Conservation (phyloP, 2,888 invertebrate species). For the Siphonodentalium dalli region DNA sequence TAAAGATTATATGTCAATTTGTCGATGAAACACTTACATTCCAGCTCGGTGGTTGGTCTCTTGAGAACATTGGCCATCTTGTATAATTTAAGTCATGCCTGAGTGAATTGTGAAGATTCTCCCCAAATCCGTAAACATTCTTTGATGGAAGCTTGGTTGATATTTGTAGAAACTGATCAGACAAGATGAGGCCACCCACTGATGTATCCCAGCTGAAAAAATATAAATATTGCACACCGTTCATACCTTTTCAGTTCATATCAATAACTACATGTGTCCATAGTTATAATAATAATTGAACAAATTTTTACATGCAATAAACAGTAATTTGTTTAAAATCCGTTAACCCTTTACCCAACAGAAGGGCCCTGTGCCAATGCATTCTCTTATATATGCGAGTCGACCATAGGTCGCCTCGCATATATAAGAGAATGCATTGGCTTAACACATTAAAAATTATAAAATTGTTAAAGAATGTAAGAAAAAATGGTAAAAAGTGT, state of each 20-base stretch:
- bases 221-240: background rate
- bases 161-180: conserved; percentile 67
- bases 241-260: too few species aligned
- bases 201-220: conserved; percentile 42
- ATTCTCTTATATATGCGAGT: too few species aligned
- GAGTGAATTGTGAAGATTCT: conserved; percentile 63
- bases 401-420: too few species aligned
- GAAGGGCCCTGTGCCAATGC: too few species aligned
- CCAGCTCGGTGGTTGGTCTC: conserved; percentile 59
- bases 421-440: too few species aligned
- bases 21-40: conserved; percentile 37
- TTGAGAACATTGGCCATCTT: conserved; percentile 62
- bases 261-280: too few species aligned
- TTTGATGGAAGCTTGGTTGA: conserved; percentile 60
- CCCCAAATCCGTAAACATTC: conserved; percentile 67
- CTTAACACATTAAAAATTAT: too few species aligned
- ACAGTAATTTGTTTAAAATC: background rate
- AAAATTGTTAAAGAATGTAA: too few species aligned
- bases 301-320: background rate
- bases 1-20: too few species aligned
- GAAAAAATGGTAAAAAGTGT: too few species aligned
- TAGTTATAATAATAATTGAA: too few species aligned
- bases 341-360: too few species aligned
- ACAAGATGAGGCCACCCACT: conserved; percentile 63
- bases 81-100: conserved; percentile 58